These are phyloP conservation scores for Drosophila merina DNA, from an alignment of 2,888 invertebrate species.

Conservation along the genomic window DNA sequence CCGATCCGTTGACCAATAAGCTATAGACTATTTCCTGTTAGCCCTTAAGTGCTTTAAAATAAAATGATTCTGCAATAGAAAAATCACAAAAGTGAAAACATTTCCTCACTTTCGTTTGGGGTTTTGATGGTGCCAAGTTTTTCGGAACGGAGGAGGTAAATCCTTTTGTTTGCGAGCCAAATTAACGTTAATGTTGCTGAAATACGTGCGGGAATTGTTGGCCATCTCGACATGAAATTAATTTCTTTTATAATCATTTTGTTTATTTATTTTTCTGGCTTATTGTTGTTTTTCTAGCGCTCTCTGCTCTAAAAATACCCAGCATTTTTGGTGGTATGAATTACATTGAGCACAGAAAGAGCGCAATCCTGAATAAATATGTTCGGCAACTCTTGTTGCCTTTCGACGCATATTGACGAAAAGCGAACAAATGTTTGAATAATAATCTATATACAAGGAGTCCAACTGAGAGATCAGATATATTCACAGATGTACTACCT, in stretches of 20 bases:
- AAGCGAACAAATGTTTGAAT: conserved; percentile 71
- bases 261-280: conserved; percentile 69
- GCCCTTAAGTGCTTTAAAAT: conserved; percentile 36
- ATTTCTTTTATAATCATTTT: conserved; percentile 76
- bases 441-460: conserved; percentile 53
- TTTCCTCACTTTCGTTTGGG: conserved; percentile 69
- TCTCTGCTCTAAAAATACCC: conserved; percentile 70
- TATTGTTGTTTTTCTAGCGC: conserved; percentile 42
- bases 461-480: conserved; percentile 17
- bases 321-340: conserved; percentile 65
- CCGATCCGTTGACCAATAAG: conserved; percentile 50
- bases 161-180: conserved; percentile 46
- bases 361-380: conserved; percentile 57
- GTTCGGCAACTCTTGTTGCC: conserved; percentile 56
- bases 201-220: conserved; percentile 25
- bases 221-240: conserved; percentile 58
- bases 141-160: conserved; percentile 3
- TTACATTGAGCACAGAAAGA: conserved; percentile 61
- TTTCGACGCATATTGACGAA: conserved; percentile 71
- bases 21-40: conserved; percentile 38
- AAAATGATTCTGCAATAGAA: conserved; percentile 37
- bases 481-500: conserved; percentile 24
- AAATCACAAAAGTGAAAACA: conserved; percentile 53
- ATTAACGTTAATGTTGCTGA: conserved; percentile 58
- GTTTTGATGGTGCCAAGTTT: conserved; percentile 54